These are phyloP conservation scores for Caenorhabditis sp. DNA, from an alignment of 2,888 invertebrate species.

Conservation along the genomic window DNA sequence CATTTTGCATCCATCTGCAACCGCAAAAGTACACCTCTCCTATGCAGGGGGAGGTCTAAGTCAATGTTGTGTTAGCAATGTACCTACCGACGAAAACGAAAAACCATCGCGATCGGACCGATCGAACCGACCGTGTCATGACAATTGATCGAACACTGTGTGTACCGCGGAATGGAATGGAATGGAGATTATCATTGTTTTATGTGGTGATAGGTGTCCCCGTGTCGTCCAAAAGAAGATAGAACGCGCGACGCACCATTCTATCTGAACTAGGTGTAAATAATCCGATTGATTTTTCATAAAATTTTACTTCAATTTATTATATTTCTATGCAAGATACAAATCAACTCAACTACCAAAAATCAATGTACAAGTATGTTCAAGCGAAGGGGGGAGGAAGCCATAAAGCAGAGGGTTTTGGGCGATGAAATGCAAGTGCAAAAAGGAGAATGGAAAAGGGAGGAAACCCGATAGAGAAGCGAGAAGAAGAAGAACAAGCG, in stretches of 20 bases:
- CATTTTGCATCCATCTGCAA: too few relatives aligned
- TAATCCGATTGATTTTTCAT: too few relatives aligned
- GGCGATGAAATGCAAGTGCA: constrained; percentile 22
- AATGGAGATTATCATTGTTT: background rate
- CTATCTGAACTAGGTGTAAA: too few relatives aligned
- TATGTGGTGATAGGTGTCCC: too few relatives aligned
- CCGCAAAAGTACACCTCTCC: background rate
- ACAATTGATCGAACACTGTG: background rate
- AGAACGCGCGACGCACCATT: background rate
- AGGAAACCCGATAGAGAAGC: constrained; percentile 10
- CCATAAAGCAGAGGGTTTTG: constrained; percentile 24
- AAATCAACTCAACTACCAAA: too few relatives aligned
- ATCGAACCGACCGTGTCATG: background rate
- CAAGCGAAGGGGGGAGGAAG: background rate
- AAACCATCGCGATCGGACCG: background rate
- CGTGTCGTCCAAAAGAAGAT: too few relatives aligned
- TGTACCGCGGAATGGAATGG: background rate
- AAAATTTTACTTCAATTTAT: too few relatives aligned
- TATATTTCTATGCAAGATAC: too few relatives aligned
- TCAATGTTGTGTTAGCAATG: too few relatives aligned
- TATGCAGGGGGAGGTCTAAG: too few relatives aligned
- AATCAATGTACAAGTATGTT: too few relatives aligned
- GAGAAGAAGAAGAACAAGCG: background rate
- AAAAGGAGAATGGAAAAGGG: background rate
- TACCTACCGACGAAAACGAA: background rate